Evolutionary conservation across 2,888 invertebrate genomes (phyloP).

Genomic region (Drosophila flavopinicola): DNA sequence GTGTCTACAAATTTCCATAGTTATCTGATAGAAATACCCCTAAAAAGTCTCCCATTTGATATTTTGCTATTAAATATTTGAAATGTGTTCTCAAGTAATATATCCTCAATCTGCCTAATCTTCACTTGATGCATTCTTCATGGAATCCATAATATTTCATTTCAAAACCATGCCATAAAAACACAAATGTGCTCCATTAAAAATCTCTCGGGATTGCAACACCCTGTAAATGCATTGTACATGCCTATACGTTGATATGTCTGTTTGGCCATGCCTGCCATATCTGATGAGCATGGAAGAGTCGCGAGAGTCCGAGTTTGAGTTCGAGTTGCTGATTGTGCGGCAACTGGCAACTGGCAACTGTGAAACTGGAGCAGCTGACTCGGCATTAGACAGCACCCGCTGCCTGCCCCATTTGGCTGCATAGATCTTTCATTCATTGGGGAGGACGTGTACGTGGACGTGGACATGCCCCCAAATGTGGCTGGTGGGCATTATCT

Average conservation of each 20-base stretch:
- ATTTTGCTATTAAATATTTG: background rate
- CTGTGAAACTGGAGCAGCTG: conserved; percentile 74
- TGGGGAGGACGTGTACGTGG: conserved; percentile 55
- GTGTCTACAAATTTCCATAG: background rate
- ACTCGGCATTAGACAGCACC: conserved; percentile 14
- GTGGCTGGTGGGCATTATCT: conserved; percentile 57
- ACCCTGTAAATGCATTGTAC: conserved; percentile 55
- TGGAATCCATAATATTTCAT: background rate
- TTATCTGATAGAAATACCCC: background rate
- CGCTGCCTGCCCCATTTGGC: conserved; percentile 13
- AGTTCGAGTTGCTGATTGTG: conserved; percentile 53
- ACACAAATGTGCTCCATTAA: conserved; percentile 8
- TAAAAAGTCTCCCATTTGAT: background rate
- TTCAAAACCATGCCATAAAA: background rate
- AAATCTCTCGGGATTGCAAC: conserved; percentile 18
- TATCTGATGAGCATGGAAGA: conserved; percentile 76
- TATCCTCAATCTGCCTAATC: background rate
- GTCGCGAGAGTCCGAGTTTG: conserved; percentile 21
- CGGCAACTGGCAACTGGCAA: conserved; percentile 70
- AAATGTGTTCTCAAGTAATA: background rate
- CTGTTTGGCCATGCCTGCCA: conserved; percentile 57
- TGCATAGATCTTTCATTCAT: conserved; percentile 64
- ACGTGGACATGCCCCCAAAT: conserved; percentile 67
- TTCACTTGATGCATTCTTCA: background rate
- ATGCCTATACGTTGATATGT: conserved; percentile 13